A percentile compares a stretch with the other conserved stretches of the same genome.
Evolutionary conservation across 2,113 vertebrate genomes (phyloP).

Genomic region (Laticauda laticaudata): DNA sequence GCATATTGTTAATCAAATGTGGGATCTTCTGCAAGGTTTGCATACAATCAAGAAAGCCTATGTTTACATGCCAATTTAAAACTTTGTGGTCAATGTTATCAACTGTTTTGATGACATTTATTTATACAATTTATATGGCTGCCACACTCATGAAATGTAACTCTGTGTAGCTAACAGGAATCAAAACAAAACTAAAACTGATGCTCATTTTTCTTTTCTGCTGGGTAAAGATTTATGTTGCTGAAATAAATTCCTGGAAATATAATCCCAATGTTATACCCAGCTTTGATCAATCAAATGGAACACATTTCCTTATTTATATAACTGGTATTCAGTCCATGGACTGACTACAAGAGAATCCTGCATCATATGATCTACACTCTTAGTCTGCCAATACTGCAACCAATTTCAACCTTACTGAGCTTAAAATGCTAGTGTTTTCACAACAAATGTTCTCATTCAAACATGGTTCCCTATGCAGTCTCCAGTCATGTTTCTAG

Average conservation of each 20-base stretch:
- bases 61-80: not conserved
- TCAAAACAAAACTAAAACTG: not conserved
- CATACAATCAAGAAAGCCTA: not conserved
- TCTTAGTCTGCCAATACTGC: not conserved
- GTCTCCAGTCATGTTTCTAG: not conserved
- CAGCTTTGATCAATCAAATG: not conserved
- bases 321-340: not conserved
- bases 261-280: constrained; percentile 26
- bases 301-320: not conserved
- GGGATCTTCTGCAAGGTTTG: not conserved
- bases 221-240: not conserved
- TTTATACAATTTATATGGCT: not conserved
- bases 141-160: not conserved
- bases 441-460: not conserved
- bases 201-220: not conserved
- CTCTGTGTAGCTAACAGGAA: not conserved
- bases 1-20: not conserved
- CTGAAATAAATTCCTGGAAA: constrained; percentile 8
- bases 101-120: not conserved
- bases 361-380: constrained; percentile 41
- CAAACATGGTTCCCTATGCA: not conserved
- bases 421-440: not conserved
- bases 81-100: not conserved
- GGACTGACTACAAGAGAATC: not conserved
- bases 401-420: not conserved